Conservation (phyloP, 2,888 invertebrate species). For the Tenthredo amoena region DNA sequence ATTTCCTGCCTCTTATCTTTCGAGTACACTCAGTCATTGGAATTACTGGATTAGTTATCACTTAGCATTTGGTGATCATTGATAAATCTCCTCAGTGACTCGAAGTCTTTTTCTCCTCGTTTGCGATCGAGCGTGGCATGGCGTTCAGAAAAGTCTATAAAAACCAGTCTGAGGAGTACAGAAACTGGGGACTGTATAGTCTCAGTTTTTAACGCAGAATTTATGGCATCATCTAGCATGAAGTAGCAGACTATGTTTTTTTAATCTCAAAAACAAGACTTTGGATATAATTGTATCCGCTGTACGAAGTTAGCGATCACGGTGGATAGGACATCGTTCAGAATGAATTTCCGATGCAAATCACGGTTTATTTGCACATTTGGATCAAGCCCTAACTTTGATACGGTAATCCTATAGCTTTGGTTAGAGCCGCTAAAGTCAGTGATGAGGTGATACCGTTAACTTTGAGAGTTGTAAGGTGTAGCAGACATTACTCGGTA, state of each 20-base stretch:
- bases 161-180: not conserved
- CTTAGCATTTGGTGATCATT: not conserved
- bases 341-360: not conserved
- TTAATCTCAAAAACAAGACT: not conserved
- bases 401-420: not conserved
- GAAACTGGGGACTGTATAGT: not conserved
- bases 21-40: not conserved
- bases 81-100: not conserved
- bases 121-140: not conserved
- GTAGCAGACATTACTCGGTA: slow-evolving; percentile 8
- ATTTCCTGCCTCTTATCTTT: not conserved
- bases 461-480: not conserved
- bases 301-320: not conserved
- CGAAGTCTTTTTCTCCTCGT: not conserved
- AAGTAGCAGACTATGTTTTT: not conserved
- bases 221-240: not conserved
- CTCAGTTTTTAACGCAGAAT: not conserved
- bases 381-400: not conserved
- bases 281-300: not conserved
- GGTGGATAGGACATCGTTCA: not conserved
- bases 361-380: not conserved
- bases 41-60: not conserved
- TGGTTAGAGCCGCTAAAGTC: slow-evolving; percentile 5
- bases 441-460: not conserved
- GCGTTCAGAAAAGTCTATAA: not conserved